Percentiles rank a stretch among this genome's conserved stretches.
phyloP scores from a whole-genome alignment of 2,113 vertebrate genomes.

The Prinia subflava region DNA sequence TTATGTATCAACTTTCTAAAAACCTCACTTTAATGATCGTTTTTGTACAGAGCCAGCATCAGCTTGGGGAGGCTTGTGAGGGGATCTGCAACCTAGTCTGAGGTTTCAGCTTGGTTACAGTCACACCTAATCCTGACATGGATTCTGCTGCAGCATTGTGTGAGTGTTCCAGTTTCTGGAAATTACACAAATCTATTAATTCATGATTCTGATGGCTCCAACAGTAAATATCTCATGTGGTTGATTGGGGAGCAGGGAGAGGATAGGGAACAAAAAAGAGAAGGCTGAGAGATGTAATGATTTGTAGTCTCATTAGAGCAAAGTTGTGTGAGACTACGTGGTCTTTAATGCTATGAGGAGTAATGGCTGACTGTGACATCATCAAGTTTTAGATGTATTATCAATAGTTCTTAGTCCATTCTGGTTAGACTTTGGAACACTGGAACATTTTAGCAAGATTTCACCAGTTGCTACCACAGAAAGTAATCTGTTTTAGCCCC shows the following conservation, averaged over 20 bases:
- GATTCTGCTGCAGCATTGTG: background rate
- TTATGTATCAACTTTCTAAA: background rate
- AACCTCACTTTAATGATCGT: background rate
- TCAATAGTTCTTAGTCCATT: background rate
- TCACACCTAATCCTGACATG: background rate
- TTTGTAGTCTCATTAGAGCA: background rate
- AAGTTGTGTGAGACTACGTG: background rate
- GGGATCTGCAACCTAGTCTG: background rate
- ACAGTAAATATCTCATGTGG: background rate
- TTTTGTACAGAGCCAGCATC: background rate
- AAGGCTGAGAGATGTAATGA: background rate
- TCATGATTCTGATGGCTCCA: background rate
- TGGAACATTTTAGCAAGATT: background rate
- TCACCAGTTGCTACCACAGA: background rate
- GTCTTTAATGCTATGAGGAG: background rate
- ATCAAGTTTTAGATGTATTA: background rate
- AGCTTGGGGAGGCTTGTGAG: background rate
- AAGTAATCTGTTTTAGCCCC: background rate
- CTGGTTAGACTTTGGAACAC: background rate
- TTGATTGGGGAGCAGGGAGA: rapidly evolving
- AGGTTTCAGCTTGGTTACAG: background rate
- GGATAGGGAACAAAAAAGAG: background rate
- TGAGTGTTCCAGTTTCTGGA: background rate
- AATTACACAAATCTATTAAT: background rate
- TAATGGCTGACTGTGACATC: background rate